phyloP scores from a whole-genome alignment of 2,888 invertebrate species.

The Rhagonycha lutea region DNA sequence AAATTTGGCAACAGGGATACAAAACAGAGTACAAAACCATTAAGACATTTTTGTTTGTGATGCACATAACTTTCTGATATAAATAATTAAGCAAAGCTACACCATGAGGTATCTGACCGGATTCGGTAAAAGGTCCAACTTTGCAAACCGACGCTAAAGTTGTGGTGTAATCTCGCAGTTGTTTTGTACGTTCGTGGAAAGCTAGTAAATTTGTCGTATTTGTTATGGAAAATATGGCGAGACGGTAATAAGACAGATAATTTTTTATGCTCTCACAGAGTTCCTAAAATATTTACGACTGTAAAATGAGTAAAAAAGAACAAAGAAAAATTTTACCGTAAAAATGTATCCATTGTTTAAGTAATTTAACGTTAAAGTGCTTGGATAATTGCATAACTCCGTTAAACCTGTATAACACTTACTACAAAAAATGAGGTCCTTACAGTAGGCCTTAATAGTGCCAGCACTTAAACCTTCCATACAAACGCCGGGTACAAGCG shows the following conservation, averaged over 20 bases:
- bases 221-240: conserved; percentile 49
- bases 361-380: conserved; percentile 42
- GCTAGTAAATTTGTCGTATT: conserved; percentile 42
- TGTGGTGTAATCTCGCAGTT: conserved; percentile 59
- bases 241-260: conserved; percentile 64
- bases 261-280: conserved; percentile 64
- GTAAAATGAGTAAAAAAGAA: conserved; percentile 10
- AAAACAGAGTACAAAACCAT: conserved; percentile 59
- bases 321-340: conserved; percentile 35
- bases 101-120: conserved; percentile 53
- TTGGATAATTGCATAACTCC: conserved; percentile 41
- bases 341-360: conserved; percentile 49
- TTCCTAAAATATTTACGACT: conserved; percentile 55
- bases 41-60: conserved; percentile 62
- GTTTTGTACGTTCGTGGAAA: conserved; percentile 54
- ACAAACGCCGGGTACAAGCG: conserved; percentile 41
- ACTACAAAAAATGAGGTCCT: conserved; percentile 46
- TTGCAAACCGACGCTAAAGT: conserved; percentile 62
- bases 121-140: conserved; percentile 50
- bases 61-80: conserved; percentile 64
- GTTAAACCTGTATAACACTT: conserved; percentile 49
- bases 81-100: conserved; percentile 67
- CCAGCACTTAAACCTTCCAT: conserved; percentile 46
- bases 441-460: conserved; percentile 43
- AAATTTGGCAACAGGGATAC: conserved; percentile 52